Evolutionary conservation across 2,113 vertebrate species (phyloP), one percentile per base, ranked within the genome.

Genomic region (Piliocolobus tephrosceles): DNA sequence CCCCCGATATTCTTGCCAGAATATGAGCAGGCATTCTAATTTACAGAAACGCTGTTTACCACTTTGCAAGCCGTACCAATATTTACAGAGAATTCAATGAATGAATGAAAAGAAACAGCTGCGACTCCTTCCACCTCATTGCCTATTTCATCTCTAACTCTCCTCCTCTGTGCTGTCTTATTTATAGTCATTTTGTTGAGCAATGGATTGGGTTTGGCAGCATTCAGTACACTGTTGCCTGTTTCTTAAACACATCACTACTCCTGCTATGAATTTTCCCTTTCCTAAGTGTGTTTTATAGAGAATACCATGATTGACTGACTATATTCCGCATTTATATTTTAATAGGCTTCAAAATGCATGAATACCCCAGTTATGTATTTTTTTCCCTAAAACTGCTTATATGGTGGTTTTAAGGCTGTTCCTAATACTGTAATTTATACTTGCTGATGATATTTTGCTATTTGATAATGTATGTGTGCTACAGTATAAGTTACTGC

Each of bases 11-110:
- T 68, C 87, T 64, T 94, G 94, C 96, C 97, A 96, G 72, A 18
- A 50, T n/a, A 14, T 78, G 72, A 92, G 81, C 81, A 50, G 35
- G 97, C 88, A 64, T 83, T 96, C 96, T 76, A 68, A 90, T 95
- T 96, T 87, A 76, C 90, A 79, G 96, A 95, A 84, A 82, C n/a
- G 43, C 90, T 45, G 27, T 35, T 89, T 88, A 3, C 52, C 75
- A 95, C 94, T 97, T 93, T 97, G 95, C 94, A 96, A 97, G 93
- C 68, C 47, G 0, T 93, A 94, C 90, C 95, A 97, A 94, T 98
- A 97, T 97, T 97, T 97, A 97, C 97, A 98, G 97, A 95, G 90
- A 98, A 95, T 95, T 72, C 97, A 89, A 4, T 35, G 96, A 96
- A 88, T 86, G 94, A 95, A 95, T 68, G 97, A 94, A 96, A 96